phyloP scores from a whole-genome alignment of 2,797 vertebrate genomes.

The Echiichthys vipera region DNA sequence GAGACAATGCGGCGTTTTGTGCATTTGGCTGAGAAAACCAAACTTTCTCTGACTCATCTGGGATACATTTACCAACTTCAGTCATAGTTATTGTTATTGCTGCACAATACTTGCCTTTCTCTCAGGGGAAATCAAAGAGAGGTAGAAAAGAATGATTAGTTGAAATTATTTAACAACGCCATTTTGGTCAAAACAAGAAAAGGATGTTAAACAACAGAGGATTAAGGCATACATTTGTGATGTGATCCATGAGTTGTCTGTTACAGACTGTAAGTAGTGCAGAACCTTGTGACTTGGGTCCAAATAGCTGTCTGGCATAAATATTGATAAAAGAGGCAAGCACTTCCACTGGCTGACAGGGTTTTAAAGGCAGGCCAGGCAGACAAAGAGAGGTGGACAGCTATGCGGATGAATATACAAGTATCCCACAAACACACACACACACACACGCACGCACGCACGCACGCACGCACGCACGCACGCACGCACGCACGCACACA shows the following conservation, averaged over 20 bases:
- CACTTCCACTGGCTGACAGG: constrained; percentile 63
- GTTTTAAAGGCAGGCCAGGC: constrained; percentile 70
- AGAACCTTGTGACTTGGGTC: constrained; percentile 55
- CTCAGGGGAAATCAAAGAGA: constrained; percentile 27
- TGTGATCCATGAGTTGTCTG: constrained; percentile 39
- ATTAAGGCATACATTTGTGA: constrained; percentile 30
- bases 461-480: constrained; percentile 22
- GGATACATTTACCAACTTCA: constrained; percentile 54
- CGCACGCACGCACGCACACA: neutral
- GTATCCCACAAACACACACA: constrained; percentile 50
- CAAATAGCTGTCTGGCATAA: constrained; percentile 66
- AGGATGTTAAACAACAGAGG: constrained; percentile 13
- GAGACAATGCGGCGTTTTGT: constrained; percentile 58
- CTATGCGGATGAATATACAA: constrained; percentile 69
- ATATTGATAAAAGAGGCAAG: constrained; percentile 72
- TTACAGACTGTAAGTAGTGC: constrained; percentile 47
- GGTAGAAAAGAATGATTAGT: constrained; percentile 6
- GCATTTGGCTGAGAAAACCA: constrained; percentile 54
- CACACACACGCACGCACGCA: constrained; percentile 18
- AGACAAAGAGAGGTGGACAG: constrained; percentile 66
- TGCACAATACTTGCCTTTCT: constrained; percentile 23
- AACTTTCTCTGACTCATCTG: constrained; percentile 51
- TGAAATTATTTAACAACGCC: constrained; percentile 26
- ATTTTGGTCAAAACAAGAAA: constrained; percentile 21
- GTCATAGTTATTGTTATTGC: constrained; percentile 37